phyloP scores from a whole-genome alignment of 2,113 vertebrate species.

The Mionectes macconnelli region DNA sequence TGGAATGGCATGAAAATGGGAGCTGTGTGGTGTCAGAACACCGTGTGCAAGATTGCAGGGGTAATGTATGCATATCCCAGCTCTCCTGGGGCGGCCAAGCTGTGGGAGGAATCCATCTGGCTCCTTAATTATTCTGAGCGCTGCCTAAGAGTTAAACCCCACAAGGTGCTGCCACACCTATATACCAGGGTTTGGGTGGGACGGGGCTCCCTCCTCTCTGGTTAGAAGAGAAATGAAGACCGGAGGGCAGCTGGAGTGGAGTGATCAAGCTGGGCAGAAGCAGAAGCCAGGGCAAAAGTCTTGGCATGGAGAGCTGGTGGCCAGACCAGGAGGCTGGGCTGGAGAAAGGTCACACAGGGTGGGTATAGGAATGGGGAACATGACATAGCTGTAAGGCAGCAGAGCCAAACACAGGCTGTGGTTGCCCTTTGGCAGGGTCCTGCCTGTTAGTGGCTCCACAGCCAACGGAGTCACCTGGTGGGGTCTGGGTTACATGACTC shows the following conservation, averaged over 20 bases:
- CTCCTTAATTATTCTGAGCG: constrained; percentile 14
- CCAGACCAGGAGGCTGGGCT: neutral
- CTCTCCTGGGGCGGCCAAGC: neutral
- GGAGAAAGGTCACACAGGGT: rapidly evolving
- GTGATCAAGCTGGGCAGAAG: neutral
- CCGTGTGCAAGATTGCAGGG: neutral
- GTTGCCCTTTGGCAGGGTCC: neutral
- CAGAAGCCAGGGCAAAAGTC: neutral
- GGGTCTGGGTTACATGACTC: neutral
- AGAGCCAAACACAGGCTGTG: neutral
- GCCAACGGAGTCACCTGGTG: neutral
- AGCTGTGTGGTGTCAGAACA: neutral
- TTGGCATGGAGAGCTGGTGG: neutral
- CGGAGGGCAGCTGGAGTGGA: neutral
- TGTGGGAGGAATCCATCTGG: constrained; percentile 47
- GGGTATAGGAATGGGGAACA: neutral
- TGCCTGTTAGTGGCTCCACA: neutral
- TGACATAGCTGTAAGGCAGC: neutral
- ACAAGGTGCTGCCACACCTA: constrained; percentile 32
- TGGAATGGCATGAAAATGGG: constrained; percentile 52
- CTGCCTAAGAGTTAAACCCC: neutral
- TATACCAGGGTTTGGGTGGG: constrained; percentile 16
- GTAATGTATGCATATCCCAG: neutral
- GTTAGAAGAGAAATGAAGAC: constrained; percentile 16
- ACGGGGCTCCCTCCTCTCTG: neutral